Base-by-base conservation (phyloP, 2,888 invertebrate species). In the Holacanthella duospinosa region DNA sequence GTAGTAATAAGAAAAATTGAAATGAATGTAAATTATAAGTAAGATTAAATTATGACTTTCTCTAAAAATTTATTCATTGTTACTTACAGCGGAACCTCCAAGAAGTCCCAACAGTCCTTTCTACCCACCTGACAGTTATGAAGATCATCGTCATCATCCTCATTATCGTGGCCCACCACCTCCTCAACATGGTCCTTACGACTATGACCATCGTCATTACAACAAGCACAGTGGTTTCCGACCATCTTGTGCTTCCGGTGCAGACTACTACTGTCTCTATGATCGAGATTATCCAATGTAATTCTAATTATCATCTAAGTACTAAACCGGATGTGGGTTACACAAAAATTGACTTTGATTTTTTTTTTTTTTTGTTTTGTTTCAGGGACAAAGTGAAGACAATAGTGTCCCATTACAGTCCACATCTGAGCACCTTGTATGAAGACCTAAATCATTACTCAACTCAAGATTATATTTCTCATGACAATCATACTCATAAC, bases 371-470 rank as follows among this genome's bases (percentile, higher is more conserved):
- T n/a, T 9, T n/a, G 6, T 2, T 43, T 54, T 1, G 1, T 60
- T 64, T 48, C 66, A 76, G 76, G 69, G 75, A 75, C 65, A 72
- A 74, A 61, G 74, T 76, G 26, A 71, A 74, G 53, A 64, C 68
- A 6, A 74, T 75, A 4, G 70, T 75, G 1, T 66, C 72, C 43
- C 72, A 72, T 21, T 74, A 74, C 66, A 70, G 72, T 48, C 70
- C 74, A 28, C 68, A 71, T 43, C 64, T 75, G 28, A 70, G 72
- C 29, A 68, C 70, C 29, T 66, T 75, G 62, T 75, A 75, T 66
- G 70, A 74, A 58, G 74, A 74, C 60, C 71, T 75, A 62, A 74
- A 76, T 66, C 74, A 74, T 59, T 72, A 75, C 59, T 67, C 74
- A 4, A 68, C 72, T 36, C 68, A 74, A 53, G 74, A 75, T 55